Percentiles rank a stretch among this genome's conserved stretches.
Conservation (phyloP, 1,140 invertebrate species). For the Ruditapes philippinarum region DNA sequence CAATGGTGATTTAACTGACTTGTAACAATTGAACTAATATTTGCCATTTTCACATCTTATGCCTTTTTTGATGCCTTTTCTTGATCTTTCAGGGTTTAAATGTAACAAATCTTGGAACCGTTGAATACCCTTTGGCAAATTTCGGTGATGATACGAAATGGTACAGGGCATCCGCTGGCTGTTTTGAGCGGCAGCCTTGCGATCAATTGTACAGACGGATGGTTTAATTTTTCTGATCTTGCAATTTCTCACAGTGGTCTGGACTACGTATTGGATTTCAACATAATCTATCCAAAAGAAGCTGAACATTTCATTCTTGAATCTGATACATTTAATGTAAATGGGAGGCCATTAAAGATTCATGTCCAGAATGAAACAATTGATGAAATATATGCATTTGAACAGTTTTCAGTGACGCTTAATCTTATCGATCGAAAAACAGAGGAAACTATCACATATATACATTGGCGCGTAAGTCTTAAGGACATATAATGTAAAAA, state of each 20-base stretch:
- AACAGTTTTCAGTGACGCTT: conserved; percentile 56
- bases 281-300: conserved; percentile 70
- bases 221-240: conserved; percentile 60
- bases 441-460: conserved; percentile 52
- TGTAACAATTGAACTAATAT: too few species aligned
- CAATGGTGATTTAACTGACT: too few species aligned
- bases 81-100: conserved; percentile 24
- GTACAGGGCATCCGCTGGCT: conserved; percentile 48
- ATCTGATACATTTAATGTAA: conserved; percentile 46
- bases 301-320: conserved; percentile 73
- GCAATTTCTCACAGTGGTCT: conserved; percentile 51
- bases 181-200: conserved; percentile 27
- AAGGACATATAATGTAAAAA: background rate
- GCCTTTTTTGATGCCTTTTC: too few species aligned
- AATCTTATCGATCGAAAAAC: conserved; percentile 72
- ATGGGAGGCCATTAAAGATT: conserved; percentile 52
- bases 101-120: conserved; percentile 45
- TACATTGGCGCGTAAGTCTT: conserved; percentile 56
- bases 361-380: conserved; percentile 33
- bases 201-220: conserved; percentile 18
- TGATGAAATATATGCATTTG: conserved; percentile 11
- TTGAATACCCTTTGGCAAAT: conserved; percentile 51
- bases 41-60: too few species aligned
- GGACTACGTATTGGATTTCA: conserved; percentile 77
- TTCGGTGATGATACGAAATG: conserved; percentile 34